Conservation (phyloP, 2,113 vertebrate genomes). For the Gasterosteus aculeatus region DNA sequence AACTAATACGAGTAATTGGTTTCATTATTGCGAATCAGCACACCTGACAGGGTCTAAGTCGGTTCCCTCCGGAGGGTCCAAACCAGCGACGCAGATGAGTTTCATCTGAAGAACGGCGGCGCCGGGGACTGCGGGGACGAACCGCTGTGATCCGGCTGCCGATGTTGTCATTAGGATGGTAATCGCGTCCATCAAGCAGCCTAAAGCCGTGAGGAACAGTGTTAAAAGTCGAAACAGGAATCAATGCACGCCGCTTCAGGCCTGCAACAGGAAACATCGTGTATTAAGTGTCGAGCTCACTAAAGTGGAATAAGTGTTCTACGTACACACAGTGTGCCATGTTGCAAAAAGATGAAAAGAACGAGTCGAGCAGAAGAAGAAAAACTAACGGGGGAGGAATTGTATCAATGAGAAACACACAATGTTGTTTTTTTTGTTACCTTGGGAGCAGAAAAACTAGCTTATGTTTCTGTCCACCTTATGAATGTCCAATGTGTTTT, state of each 20-base stretch:
- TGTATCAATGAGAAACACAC: no score
- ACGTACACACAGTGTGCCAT: neutral
- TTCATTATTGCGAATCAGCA: slow-evolving; percentile 33
- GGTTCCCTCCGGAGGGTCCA: neutral
- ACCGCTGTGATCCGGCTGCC: slow-evolving; percentile 45
- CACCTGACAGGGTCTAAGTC: slow-evolving; percentile 4
- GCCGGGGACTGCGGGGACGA: slow-evolving; percentile 12
- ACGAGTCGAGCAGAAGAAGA: neutral
- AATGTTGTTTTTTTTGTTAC: neutral
- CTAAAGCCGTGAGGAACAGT: slow-evolving; percentile 21
- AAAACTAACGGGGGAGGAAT: neutral
- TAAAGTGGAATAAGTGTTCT: neutral
- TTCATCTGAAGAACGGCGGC: slow-evolving; percentile 2
- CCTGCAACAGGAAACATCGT: slow-evolving; percentile 28
- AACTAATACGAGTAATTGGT: slow-evolving; percentile 18
- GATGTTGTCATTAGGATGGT: slow-evolving; percentile 56
- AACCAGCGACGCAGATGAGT: neutral
- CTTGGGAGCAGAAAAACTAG: neutral
- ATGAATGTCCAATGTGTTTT: neutral
- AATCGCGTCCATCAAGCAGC: slow-evolving; percentile 36
- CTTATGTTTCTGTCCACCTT: neutral
- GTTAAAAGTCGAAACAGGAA: slow-evolving; percentile 42
- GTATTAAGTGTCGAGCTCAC: slow-evolving; percentile 23
- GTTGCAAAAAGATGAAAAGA: neutral
- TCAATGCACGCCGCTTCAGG: slow-evolving; percentile 44